A percentile compares a stretch with the other conserved stretches of the same genome.
phyloP scores from a whole-genome alignment of 2,113 vertebrate species.

The Callaeas wilsoni region DNA sequence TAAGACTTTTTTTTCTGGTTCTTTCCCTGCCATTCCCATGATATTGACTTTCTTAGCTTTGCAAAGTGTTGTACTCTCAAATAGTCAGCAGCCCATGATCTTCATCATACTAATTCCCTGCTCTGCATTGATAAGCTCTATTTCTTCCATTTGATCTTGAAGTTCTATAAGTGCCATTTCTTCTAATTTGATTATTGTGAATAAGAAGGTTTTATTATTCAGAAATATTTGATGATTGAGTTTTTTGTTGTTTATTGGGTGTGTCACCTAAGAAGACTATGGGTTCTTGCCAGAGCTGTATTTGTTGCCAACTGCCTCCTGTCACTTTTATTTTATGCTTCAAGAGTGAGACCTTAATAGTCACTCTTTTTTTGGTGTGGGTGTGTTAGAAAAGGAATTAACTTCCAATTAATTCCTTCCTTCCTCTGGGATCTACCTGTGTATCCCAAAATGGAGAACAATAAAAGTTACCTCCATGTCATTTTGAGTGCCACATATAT shows the following conservation, averaged over 20 bases:
- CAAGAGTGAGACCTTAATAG: constrained; percentile 56
- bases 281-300: constrained; percentile 6
- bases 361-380: constrained; percentile 1
- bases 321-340: constrained; percentile 61
- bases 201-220: neutral
- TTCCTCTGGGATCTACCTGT: constrained; percentile 63
- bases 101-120: neutral
- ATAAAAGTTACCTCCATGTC: constrained; percentile 21
- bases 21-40: constrained; percentile 8
- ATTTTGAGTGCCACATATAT: neutral
- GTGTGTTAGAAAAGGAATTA: constrained; percentile 64
- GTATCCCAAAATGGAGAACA: constrained; percentile 33
- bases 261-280: neutral
- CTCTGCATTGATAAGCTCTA: neutral
- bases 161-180: neutral
- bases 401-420: constrained; percentile 44
- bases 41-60: constrained; percentile 47
- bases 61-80: constrained; percentile 22
- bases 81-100: neutral
- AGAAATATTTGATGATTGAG: neutral
- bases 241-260: neutral
- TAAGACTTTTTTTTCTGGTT: neutral
- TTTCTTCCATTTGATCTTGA: constrained; percentile 5
- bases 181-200: neutral
- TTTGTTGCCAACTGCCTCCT: constrained; percentile 26